Conservation (phyloP, 2,113 vertebrate species). For the Psammodynastes pulverulentus region DNA sequence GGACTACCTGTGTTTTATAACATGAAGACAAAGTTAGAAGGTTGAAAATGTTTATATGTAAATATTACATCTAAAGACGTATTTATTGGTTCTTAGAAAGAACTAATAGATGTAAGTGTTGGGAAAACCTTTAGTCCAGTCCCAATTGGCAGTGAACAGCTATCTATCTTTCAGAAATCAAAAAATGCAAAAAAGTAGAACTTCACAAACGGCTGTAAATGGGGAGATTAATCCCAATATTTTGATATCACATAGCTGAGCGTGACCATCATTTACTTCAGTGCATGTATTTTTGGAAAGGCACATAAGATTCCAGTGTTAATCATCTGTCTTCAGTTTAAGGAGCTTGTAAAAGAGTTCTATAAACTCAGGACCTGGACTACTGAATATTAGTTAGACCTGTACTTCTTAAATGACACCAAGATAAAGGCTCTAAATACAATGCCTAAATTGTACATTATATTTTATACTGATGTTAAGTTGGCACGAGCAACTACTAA, state of each 20-base stretch:
- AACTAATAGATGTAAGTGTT: background rate
- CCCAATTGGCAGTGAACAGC: background rate
- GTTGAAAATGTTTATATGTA: background rate
- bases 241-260: background rate
- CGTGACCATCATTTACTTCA: background rate
- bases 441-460: background rate
- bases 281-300: background rate
- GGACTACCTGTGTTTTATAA: background rate
- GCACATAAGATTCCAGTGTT: background rate
- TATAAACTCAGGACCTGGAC: background rate
- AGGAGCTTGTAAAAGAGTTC: background rate
- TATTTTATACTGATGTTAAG: background rate
- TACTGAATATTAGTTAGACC: background rate
- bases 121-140: conserved; percentile 9
- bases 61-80: background rate
- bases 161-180: conserved; percentile 12
- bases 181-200: background rate
- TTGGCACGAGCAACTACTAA: background rate
- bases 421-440: background rate
- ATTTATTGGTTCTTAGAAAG: background rate
- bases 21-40: background rate
- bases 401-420: background rate
- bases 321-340: background rate
- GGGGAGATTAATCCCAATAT: background rate
- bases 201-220: background rate